These are phyloP conservation scores for Hypena proboscidalis DNA, from an alignment of 2,888 invertebrate species.

Conservation along the genomic window DNA sequence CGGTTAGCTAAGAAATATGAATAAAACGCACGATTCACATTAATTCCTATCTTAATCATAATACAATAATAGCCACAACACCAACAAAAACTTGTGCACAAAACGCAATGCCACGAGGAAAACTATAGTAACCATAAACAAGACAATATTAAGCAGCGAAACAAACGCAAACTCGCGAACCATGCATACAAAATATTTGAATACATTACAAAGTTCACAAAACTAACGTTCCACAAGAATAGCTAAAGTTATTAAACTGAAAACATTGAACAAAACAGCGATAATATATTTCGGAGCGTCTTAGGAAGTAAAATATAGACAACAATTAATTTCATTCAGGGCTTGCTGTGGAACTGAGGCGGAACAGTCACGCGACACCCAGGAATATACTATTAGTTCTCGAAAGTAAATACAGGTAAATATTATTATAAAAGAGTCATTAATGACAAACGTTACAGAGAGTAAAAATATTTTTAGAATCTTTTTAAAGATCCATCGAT, in stretches of 20 bases:
- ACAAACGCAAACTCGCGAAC: no score
- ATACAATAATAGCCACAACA: not conserved
- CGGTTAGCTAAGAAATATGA: no score
- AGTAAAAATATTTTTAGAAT: no score
- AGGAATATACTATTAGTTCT: constrained; percentile 28
- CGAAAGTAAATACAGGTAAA: constrained; percentile 14
- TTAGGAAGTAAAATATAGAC: constrained; percentile 56
- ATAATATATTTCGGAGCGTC: constrained; percentile 46
- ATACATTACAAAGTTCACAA: constrained; percentile 12
- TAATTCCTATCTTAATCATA: no score
- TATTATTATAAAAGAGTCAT: no score
- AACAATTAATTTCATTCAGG: constrained; percentile 59
- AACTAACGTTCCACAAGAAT: constrained; percentile 7
- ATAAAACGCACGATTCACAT: no score
- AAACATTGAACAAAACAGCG: constrained; percentile 38
- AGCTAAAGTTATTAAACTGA: constrained; percentile 29
- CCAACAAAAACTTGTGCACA: not conserved
- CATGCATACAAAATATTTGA: constrained; percentile 20
- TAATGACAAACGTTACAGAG: no score
- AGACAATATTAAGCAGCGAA: no score
- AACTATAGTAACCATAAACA: no score
- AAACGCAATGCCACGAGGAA: no score
- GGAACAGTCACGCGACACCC: constrained; percentile 47
- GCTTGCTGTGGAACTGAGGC: constrained; percentile 46
- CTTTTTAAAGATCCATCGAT: no score